A percentile compares a stretch with the other conserved stretches of the same genome.
Evolutionary conservation across 2,797 vertebrate species (phyloP).

Genomic region (Melopsittacus undulatus): DNA sequence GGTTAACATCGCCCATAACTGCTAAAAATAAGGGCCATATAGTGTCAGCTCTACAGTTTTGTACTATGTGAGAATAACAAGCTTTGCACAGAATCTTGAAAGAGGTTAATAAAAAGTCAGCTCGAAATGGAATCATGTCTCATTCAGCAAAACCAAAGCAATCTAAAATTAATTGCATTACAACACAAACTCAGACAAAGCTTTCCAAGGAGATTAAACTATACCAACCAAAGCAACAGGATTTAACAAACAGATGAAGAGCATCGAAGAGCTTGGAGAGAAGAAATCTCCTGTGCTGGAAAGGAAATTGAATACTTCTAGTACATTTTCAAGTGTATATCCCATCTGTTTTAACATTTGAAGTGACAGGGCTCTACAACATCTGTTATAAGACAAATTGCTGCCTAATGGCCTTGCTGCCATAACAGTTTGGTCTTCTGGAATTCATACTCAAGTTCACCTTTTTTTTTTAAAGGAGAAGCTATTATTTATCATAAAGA

Average conservation of each 20-base stretch:
- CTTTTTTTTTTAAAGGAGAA: slow-evolving; percentile 31
- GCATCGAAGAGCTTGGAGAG: slow-evolving; percentile 49
- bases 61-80: background rate
- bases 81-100: slow-evolving; percentile 29
- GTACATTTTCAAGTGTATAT: slow-evolving; percentile 56
- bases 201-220: slow-evolving; percentile 43
- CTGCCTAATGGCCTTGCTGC: slow-evolving; percentile 50
- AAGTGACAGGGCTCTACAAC: slow-evolving; percentile 57
- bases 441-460: slow-evolving; percentile 55
- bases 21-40: background rate
- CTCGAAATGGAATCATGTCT: slow-evolving; percentile 28
- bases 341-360: slow-evolving; percentile 64
- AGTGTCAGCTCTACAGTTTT: background rate
- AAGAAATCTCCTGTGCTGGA: slow-evolving; percentile 47
- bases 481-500: slow-evolving; percentile 44
- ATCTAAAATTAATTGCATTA: slow-evolving; percentile 45
- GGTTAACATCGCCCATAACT: background rate
- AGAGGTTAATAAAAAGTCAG: slow-evolving; percentile 43
- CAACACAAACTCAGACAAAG: slow-evolving; percentile 24
- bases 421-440: slow-evolving; percentile 49
- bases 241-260: slow-evolving; percentile 34
- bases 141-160: slow-evolving; percentile 51
- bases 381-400: slow-evolving; percentile 68
- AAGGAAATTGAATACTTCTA: slow-evolving; percentile 67
- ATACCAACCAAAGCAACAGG: slow-evolving; percentile 15